Percentiles rank a stretch among this genome's conserved stretches.
Evolutionary conservation across 2,888 invertebrate genomes (phyloP).

Genomic region (Lacanobia oleracea): DNA sequence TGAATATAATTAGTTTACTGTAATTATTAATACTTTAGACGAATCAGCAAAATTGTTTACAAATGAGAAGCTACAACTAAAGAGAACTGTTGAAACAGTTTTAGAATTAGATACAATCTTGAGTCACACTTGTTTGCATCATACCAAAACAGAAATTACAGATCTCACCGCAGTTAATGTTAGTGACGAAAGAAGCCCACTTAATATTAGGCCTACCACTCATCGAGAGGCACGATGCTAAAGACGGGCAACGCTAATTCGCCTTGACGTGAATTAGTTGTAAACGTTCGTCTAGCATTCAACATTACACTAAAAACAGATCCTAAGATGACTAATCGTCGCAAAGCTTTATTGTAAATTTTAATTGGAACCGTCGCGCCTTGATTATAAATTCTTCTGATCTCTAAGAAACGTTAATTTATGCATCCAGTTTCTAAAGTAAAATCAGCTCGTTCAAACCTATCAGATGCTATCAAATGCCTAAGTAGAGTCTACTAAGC

Average conservation of each 20-base stretch:
- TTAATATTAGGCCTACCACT: conserved; percentile 38
- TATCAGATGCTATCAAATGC: conserved; percentile 2
- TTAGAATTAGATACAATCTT: conserved; percentile 41
- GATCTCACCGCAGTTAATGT: conserved; percentile 46
- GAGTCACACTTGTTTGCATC: conserved; percentile 55
- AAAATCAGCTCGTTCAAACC: background rate
- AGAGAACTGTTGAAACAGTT: conserved; percentile 24
- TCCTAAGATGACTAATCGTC: conserved; percentile 17
- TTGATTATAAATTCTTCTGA: conserved; percentile 11
- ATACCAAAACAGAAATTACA: conserved; percentile 50
- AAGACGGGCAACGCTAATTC: conserved; percentile 26
- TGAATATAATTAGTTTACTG: conserved; percentile 12
- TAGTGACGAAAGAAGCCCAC: conserved; percentile 46
- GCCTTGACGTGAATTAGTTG: conserved; percentile 14
- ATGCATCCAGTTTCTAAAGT: background rate
- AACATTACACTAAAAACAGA: conserved; percentile 3
- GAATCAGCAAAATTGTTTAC: conserved; percentile 23
- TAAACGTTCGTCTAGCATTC: conserved; percentile 14
- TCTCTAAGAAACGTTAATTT: background rate
- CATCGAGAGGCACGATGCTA: conserved; percentile 28
- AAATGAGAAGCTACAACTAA: conserved; percentile 30
- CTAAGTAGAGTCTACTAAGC: conserved; percentile 5
- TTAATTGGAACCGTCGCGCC: background rate
- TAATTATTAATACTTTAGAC: conserved; percentile 11
- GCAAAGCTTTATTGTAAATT: conserved; percentile 6